Evolutionary conservation across 2,888 invertebrate genomes (phyloP).

Genomic region (Pyrrhosoma nymphula): DNA sequence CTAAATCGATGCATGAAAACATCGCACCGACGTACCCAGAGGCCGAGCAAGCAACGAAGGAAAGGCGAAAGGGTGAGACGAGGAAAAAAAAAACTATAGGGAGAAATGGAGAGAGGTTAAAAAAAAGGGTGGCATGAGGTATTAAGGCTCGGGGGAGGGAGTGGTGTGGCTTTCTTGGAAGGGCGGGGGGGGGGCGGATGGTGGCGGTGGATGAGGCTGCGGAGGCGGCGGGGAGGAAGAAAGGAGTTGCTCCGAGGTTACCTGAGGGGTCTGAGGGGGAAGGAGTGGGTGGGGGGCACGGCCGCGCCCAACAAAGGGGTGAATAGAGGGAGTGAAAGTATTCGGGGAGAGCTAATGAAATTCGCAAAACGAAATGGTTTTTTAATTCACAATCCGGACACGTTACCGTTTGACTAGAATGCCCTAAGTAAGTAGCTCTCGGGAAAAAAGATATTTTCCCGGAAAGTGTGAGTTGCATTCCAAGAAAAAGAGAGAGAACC

Average conservation of each 20-base stretch:
- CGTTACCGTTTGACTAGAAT: background rate
- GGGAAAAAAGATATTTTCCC: background rate
- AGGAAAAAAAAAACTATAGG: too few species aligned
- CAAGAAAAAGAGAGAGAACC: too few species aligned
- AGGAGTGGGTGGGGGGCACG: too few species aligned
- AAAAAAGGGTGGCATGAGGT: background rate
- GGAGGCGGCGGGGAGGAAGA: background rate
- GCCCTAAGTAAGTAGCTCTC: background rate
- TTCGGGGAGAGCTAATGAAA: background rate
- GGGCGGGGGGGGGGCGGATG: background rate
- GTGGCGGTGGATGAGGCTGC: background rate
- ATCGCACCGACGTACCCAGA: too few species aligned
- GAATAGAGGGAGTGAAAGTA: background rate
- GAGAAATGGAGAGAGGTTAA: background rate
- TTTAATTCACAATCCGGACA: background rate
- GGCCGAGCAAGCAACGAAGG: too few species aligned
- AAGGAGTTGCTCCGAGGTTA: background rate
- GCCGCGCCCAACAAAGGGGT: background rate
- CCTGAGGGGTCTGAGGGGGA: background rate
- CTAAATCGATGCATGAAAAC: too few species aligned
- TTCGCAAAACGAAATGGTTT: conserved; percentile 5
- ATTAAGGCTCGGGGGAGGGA: too few species aligned
- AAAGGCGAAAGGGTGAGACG: too few species aligned
- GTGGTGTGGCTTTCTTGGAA: too few species aligned
- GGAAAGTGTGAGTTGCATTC: background rate